Evolutionary conservation across 2,888 invertebrate genomes (phyloP), one percentile per base, ranked within the genome.

Genomic region (Hofmannophila pseudospretella): DNA sequence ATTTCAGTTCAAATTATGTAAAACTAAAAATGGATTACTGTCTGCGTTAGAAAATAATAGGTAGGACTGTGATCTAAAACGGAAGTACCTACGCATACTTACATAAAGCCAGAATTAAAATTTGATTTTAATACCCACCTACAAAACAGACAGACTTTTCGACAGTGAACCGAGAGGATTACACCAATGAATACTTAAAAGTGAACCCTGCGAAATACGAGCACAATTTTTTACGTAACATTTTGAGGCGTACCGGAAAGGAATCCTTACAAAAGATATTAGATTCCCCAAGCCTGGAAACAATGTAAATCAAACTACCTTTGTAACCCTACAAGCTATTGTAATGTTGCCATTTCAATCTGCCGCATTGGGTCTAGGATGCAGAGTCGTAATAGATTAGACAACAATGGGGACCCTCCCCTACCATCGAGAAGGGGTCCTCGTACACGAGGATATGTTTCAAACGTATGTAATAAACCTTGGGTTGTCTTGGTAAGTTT

Each of bases 291-390:
- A 42, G 34, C 45, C 10, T 12, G 41, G 32, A 45, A 47, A 51
- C 47, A 44, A 45, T 43, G 42, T 49, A 42, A 45, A 47, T 49
- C 41, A 49, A 37, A 34, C 25, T 25, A 38, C 41, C 22, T 34
- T 27, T 33, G 37, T 22, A 33, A 22, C 31, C 25, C 13, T 32
- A 13, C 26, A 23, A 34, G 35, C 38, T 38, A 41, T 39, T 40
- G 42, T 45, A 32, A 39, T 41, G 39, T 43, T 32, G 31, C 44
- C 39, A 39, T 36, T 47, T 47, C 50, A 47, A 54, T 50, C 44
- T 43, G 41, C 31, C 43, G 39, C 38, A 34, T 31, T 34, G 39
- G 40, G 40, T 38, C n/a, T 16, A 3, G 16, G 16, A 16, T 16
- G 5, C 16, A 16, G 16, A 4, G 16, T 4, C 16, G 25, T 25